Percentiles rank a stretch among this genome's conserved stretches.
phyloP scores from a whole-genome alignment of 2,113 vertebrate genomes.

The Hemibates koningsi region DNA sequence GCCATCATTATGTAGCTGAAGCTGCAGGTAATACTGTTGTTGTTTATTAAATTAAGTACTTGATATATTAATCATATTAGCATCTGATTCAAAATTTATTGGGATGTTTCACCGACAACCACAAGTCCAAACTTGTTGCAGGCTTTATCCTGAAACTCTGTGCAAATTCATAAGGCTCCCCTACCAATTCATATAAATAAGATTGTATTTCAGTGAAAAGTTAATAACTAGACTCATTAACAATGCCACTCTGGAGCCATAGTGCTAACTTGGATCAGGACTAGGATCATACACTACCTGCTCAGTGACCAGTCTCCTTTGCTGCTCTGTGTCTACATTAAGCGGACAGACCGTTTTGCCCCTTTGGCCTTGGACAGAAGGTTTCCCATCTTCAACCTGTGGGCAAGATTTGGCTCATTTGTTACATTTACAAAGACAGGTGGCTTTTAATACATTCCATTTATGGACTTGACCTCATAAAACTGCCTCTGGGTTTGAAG shows the following conservation, averaged over 20 bases:
- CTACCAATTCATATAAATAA: not conserved
- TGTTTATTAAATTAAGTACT: not conserved
- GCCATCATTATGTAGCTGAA: not conserved
- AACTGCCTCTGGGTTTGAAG: not conserved
- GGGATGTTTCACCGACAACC: not conserved
- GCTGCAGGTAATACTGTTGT: not conserved
- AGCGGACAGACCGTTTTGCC: not conserved
- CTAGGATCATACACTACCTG: slow-evolving; percentile 55
- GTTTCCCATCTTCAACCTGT: slow-evolving; percentile 43
- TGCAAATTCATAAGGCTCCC: not conserved
- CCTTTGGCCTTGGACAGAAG: not conserved
- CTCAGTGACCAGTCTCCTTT: slow-evolving; percentile 71
- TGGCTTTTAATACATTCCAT: not conserved
- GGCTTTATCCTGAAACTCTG: not conserved
- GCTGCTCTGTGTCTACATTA: slow-evolving; percentile 41
- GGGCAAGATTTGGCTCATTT: not conserved
- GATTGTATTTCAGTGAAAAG: not conserved
- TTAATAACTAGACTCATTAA: not conserved
- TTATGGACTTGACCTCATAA: slow-evolving; percentile 33
- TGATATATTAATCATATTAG: not conserved
- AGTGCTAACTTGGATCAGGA: not conserved
- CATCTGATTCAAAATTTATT: not conserved
- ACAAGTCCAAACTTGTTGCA: not conserved
- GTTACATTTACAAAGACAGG: not conserved
- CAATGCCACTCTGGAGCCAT: not conserved